These are phyloP conservation scores for Protodeltote pygarga DNA, from an alignment of 2,888 invertebrate species.

Conservation along the genomic window DNA sequence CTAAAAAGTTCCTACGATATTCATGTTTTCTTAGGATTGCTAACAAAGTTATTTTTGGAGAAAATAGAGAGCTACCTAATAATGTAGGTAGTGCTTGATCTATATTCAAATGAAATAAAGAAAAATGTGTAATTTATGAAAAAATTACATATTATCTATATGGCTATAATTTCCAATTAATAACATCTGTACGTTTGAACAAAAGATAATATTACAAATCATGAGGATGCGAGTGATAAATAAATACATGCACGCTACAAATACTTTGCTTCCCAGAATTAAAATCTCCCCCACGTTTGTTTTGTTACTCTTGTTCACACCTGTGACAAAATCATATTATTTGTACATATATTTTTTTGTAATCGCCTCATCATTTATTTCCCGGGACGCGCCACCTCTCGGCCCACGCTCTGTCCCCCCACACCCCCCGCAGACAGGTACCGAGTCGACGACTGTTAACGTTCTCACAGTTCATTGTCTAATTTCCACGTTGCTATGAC, in stretches of 20 bases:
- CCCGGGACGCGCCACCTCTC: constrained; percentile 35
- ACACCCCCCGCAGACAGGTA: constrained; percentile 32
- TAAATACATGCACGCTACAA: background rate
- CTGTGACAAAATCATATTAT: constrained; percentile 12
- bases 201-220: no score
- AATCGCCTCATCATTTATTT: constrained; percentile 43
- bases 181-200: no score
- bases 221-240: no score
- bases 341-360: constrained; percentile 42
- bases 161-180: no score
- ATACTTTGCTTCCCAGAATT: background rate
- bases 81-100: no score
- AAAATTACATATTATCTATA: no score
- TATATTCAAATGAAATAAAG: no score
- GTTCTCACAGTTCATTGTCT: constrained; percentile 57
- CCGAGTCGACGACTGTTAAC: constrained; percentile 53
- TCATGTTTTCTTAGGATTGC: no score
- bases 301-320: constrained; percentile 3
- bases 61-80: no score
- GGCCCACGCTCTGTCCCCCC: constrained; percentile 22
- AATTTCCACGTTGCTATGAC: constrained; percentile 68
- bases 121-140: no score
- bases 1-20: no score
- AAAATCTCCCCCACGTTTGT: background rate
- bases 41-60: no score